These are phyloP conservation scores for Aleadryas rufinucha DNA, from an alignment of 2,113 vertebrate species.

Conservation along the genomic window DNA sequence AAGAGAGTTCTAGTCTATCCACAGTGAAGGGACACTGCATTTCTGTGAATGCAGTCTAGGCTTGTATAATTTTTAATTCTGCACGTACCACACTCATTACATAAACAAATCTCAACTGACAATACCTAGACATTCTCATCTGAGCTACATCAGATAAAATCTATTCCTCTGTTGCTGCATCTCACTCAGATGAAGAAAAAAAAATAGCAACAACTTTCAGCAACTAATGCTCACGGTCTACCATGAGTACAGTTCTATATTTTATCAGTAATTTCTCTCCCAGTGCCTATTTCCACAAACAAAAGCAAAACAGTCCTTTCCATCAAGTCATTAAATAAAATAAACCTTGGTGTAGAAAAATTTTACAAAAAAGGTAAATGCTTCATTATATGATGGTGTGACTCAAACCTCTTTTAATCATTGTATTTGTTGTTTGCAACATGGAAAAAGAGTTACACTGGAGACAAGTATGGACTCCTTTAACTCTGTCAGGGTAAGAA, in stretches of 20 bases:
- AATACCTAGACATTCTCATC: not conserved
- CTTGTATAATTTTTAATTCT: not conserved
- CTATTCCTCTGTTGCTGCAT: not conserved
- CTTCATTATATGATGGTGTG: not conserved
- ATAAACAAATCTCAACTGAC: not conserved
- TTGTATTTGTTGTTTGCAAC: not conserved
- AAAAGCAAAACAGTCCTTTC: not conserved
- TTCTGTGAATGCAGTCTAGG: not conserved
- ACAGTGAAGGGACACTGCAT: not conserved
- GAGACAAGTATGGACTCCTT: not conserved
- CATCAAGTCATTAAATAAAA: not conserved
- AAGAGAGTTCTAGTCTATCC: not conserved
- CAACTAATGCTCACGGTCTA: fast-evolving
- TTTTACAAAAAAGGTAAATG: not conserved
- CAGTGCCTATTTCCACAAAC: not conserved
- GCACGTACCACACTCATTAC: not conserved
- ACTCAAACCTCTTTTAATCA: not conserved
- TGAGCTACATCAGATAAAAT: not conserved
- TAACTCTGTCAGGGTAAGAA: not conserved
- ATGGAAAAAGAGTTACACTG: not conserved
- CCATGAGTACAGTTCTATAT: not conserved
- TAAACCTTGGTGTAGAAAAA: not conserved
- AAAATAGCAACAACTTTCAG: not conserved
- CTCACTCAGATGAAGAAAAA: not conserved
- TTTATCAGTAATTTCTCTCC: not conserved